Base-by-base conservation (phyloP, 2,113 vertebrate species). In the Hirundichthys speculiger region DNA sequence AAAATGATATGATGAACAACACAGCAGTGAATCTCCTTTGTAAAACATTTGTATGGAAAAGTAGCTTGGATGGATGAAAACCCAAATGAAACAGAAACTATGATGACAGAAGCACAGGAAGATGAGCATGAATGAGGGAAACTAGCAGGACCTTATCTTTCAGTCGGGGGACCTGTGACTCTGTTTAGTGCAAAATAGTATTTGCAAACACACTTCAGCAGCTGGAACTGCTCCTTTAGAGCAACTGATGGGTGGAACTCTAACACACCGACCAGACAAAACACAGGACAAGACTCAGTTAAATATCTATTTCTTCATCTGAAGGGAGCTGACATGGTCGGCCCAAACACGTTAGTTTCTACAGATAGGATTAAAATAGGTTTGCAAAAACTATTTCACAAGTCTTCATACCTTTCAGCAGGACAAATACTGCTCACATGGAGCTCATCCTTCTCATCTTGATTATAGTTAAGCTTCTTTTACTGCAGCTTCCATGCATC, bases 31-130 rank as follows among this genome's bases (percentile, higher is more conserved):
- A 78, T 85, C 75, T 83, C 71, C 46, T 74, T 45, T 24, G 48
- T 47, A 75, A 66, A 57, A 87, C 88, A 91, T 90, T 90, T 91
- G 90, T 88, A 89, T 88, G 79, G 73, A 88, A 89, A 90, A 91
- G 86, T 64, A 89, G 84, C 86, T 69, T 46, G 50, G 65, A 82
- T 67, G 57, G 38, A 79, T 47, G 55, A 41, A 77, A 79, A 70
- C 25, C 38, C 59, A 85, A 80, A 74, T 41, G 21, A 83, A 77
- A 77, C 77, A 61, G 69, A 78, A 56, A 68, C 50, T 52, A 41
- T 34, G 45, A 38, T 40, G 48, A 85, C 22, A 69, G 63, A 69
- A 76, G 77, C 71, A 49, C 2, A 54, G 70, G 49, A 80, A 20
- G 55, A 75, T 55, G 76, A 80, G 62, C 15, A 69, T 59, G 66